Evolutionary conservation across 2,888 invertebrate species (phyloP).

Genomic region (Athripsodes cinereus): DNA sequence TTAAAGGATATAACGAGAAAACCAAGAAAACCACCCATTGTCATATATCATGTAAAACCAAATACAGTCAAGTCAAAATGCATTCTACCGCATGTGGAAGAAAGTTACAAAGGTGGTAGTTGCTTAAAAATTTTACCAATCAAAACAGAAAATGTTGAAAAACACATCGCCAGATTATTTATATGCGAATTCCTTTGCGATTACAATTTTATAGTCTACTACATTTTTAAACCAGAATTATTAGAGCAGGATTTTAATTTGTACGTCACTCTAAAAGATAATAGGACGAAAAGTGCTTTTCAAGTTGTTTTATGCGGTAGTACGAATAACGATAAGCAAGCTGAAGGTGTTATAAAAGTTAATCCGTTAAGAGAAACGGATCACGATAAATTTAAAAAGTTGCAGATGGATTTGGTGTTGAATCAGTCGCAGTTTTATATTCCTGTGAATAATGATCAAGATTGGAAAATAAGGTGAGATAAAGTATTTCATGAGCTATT

Average conservation of each 20-base stretch:
- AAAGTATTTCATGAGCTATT: no score
- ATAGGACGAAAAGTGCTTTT: conserved; percentile 18
- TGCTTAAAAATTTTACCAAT: conserved; percentile 44
- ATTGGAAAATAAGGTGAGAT: conserved; percentile 41
- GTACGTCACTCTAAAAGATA: conserved; percentile 30
- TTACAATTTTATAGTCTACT: conserved; percentile 35
- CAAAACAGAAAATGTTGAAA: conserved; percentile 33
- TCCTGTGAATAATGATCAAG: conserved; percentile 38
- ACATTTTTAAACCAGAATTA: conserved; percentile 38
- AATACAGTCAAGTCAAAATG: conserved; percentile 30
- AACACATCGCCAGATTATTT: conserved; percentile 33
- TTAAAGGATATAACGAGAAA: background rate
- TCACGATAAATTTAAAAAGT: conserved; percentile 28
- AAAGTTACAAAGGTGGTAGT: conserved; percentile 49
- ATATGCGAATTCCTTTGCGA: conserved; percentile 38
- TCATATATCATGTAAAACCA: conserved; percentile 12
- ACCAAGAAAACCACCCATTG: conserved; percentile 8
- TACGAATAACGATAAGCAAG: background rate
- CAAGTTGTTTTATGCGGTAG: conserved; percentile 30
- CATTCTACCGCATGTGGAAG: conserved; percentile 37
- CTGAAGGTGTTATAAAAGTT: conserved; percentile 3
- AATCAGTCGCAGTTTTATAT: conserved; percentile 40
- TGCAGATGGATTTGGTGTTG: conserved; percentile 38
- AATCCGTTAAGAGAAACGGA: conserved; percentile 15
- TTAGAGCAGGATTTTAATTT: conserved; percentile 35